Base-by-base conservation (phyloP, 1,140 invertebrate genomes). In the Drosophila repletoides region DNA sequence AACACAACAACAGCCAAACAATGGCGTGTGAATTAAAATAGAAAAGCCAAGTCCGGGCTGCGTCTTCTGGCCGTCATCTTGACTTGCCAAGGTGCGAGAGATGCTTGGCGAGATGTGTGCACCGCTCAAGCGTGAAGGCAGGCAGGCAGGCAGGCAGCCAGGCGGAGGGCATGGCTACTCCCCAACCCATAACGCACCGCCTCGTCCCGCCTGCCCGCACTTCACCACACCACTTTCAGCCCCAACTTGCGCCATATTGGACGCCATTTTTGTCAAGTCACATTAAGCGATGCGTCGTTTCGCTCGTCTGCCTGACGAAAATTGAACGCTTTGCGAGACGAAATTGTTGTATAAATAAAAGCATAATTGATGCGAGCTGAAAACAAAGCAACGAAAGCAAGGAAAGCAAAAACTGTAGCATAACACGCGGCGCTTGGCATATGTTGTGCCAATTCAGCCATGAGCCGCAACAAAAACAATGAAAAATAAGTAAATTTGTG, bases 291-390 rank as follows among this genome's bases (percentile, higher is more conserved):
- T 51, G 74, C 74, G 76, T 72, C 73, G 73, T 53, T 75, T 40
- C 49, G 63, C 52, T 76, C 72, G 72, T 75, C 67, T 60, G 77
- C 73, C 59, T 74, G 66, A 65, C 72, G 79, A 83, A 77, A 84
- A 84, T 84, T 84, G 79, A 84, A 72, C 79, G 34, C 48, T 45
- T 43, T 34, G 58, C 48, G 29, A 45, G 17, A 33, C 14, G 66
- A 86, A 87, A 87, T 84, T 86, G 81, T 86, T 86, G 81, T 86
- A 86, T 86, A 86, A 86, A 86, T 86, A 86, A 87, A 86, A 87
- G 72, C 81, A 86, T 86, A 86, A 86, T 86, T 86, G 80, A 86
- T 86, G 80, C 76, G 72, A 86, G 59, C 66, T 19, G 12, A 28
- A 46, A 67, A 61, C 46, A 49, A 63, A 68, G 48, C 56, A 59